These are phyloP conservation scores for Eubasilissa regina DNA, from an alignment of 1,140 invertebrate species.

Conservation along the genomic window DNA sequence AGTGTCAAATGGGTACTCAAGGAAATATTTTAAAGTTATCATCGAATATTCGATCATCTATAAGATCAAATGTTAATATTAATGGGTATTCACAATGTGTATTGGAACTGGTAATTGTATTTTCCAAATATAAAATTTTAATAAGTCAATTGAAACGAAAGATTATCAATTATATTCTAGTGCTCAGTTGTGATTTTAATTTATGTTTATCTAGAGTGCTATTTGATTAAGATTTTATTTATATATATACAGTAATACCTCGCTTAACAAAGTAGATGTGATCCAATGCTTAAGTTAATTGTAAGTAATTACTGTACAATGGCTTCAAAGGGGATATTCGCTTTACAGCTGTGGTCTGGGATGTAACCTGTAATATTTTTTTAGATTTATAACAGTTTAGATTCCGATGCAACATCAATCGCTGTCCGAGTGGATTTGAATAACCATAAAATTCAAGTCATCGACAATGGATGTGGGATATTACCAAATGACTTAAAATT, in stretches of 20 bases:
- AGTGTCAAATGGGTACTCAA: constrained; percentile 24
- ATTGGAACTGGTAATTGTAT: constrained; percentile 44
- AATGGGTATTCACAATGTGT: constrained; percentile 50
- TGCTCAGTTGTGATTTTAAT: not conserved
- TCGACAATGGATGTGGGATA: constrained; percentile 77
- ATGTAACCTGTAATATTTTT: no score
- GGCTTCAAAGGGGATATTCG: no score
- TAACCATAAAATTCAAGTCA: constrained; percentile 73
- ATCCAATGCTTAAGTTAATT: no score
- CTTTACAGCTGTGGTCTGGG: no score
- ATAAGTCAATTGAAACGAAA: not conserved
- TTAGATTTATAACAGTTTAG: constrained; percentile 73
- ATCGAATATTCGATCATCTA: constrained; percentile 20
- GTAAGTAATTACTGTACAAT: no score
- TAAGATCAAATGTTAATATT: constrained; percentile 43
- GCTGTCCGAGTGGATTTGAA: constrained; percentile 73
- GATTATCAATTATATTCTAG: not conserved
- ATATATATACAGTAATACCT: no score
- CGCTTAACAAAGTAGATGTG: no score
- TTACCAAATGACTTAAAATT: constrained; percentile 66
- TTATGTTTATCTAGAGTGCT: not conserved
- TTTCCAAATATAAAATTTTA: not conserved
- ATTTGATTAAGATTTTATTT: not conserved
- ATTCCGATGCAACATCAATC: constrained; percentile 74
- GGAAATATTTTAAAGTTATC: constrained; percentile 38